Conservation (phyloP, 2,888 invertebrate species). For the Sphaerophoria taeniata region DNA sequence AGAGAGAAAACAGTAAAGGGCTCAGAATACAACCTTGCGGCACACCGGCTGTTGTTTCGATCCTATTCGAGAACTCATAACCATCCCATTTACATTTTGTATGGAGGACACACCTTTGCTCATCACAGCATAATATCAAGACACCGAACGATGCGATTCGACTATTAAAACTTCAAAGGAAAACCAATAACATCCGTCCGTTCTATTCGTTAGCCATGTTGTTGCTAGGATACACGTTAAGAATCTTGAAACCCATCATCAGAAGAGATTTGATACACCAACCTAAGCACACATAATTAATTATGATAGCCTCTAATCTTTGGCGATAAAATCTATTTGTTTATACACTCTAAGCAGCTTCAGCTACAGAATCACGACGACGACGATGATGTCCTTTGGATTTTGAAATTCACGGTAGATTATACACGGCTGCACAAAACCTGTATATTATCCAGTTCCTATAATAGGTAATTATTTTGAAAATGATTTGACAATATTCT, state of each 20-base stretch:
- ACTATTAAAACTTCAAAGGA: slow-evolving; percentile 12
- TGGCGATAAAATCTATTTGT: slow-evolving; percentile 35
- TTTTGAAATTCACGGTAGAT: neutral
- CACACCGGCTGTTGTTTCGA: too few relatives aligned
- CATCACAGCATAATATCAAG: neutral
- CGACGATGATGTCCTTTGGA: slow-evolving; percentile 14
- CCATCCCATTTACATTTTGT: too few relatives aligned
- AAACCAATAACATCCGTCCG: slow-evolving; percentile 13
- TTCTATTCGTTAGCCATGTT: neutral
- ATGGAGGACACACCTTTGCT: too few relatives aligned
- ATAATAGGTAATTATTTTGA: slow-evolving; percentile 18
- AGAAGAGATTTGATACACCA: neutral
- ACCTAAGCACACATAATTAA: slow-evolving; percentile 62
- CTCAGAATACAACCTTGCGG: too few relatives aligned
- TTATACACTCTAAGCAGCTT: neutral
- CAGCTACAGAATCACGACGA: too few relatives aligned
- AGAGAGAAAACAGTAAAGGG: too few relatives aligned
- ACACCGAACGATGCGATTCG: slow-evolving; percentile 1
- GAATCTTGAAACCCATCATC: neutral
- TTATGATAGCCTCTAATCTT: slow-evolving; percentile 26
- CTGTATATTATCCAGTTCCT: slow-evolving; percentile 13
- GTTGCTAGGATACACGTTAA: neutral
- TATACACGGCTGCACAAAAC: neutral
- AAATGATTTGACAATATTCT: slow-evolving; percentile 38
- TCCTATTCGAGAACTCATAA: too few relatives aligned